Base-by-base conservation (phyloP, 2,888 invertebrate species). In the Thumatha senex region DNA sequence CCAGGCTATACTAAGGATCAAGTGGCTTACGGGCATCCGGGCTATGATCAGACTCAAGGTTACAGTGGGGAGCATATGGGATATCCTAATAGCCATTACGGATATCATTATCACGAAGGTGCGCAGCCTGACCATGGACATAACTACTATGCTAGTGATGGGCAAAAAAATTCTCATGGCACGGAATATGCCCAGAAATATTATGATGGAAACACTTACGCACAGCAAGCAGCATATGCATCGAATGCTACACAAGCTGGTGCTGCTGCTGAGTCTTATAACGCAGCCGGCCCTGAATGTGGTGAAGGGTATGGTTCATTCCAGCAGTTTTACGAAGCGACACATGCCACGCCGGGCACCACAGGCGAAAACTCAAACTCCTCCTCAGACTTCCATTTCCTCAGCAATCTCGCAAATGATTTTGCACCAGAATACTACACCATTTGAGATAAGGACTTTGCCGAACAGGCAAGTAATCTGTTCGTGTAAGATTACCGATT, bases 371-470 rank as follows among this genome's bases (percentile, higher is more conserved):
- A 96, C 86, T 96, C 96, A 70, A 97, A 97, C 82, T 96, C 96
- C 80, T 97, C 97, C n/a, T 97, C 97, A 30, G 98, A 98, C 86
- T 98, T 98, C 87, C 98, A 98, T 85, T 98, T 98, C 83, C 93
- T 98, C 59, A 97, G 97, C 87, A 98, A 96, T 82, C 92, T 98
- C 76, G 97, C 97, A 60, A 98, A 97, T 82, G 98, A 98, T 82
- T 98, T 97, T 82, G 96, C 96, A 14, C 97, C 97, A 8, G 98
- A 98, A 84, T 98, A 98, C 84, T 98, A 98, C 84, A 92, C 92
- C 80, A 92, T 92, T 86, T 92, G 92, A 92, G 92, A 92, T 79
- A 92, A 92, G 90, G 92, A 92, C 73, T 88, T 89, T 80, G 87
- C 84, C 86, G 91, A 92, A 72, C 89, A 89, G 85, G 86, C 91